These are phyloP conservation scores for Clitarchus hookeri DNA, from an alignment of 2,888 invertebrate species.

Conservation along the genomic window DNA sequence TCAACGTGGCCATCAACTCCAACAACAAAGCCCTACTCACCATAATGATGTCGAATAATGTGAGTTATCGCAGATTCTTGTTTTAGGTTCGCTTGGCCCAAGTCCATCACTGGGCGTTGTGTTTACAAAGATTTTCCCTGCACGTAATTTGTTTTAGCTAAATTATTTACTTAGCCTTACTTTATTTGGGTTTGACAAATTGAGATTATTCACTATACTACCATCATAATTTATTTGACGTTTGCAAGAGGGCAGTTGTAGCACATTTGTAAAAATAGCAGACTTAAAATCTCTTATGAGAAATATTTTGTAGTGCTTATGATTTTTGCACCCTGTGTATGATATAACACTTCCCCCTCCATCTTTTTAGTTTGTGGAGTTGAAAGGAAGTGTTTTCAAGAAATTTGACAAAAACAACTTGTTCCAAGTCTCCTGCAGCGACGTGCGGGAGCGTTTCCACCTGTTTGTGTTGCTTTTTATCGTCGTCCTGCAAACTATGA, in stretches of 20 bases:
- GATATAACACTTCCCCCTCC: conserved; percentile 47
- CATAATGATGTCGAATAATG: conserved; percentile 99
- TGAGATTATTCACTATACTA: too few species aligned
- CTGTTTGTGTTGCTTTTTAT: conserved; percentile 87
- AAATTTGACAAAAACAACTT: conserved; percentile 99
- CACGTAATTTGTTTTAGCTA: too few species aligned
- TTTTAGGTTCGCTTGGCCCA: too few species aligned
- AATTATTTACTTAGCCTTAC: too few species aligned
- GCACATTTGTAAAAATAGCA: too few species aligned
- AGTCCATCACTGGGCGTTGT: too few species aligned
- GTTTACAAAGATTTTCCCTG: too few species aligned
- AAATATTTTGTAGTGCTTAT: neutral
- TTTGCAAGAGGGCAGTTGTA: too few species aligned
- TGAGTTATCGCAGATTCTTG: conserved; percentile 60
- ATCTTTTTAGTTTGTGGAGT: conserved; percentile 87
- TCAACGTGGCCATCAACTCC: conserved; percentile 99
- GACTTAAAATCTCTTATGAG: too few species aligned
- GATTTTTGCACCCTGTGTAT: conserved; percentile 44
- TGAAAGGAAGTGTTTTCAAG: conserved; percentile 98
- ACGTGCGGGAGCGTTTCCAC: conserved; percentile 96
- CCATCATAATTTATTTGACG: too few species aligned
- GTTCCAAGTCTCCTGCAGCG: conserved; percentile 97
- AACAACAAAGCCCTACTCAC: conserved; percentile 97
- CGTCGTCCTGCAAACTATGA: conserved; percentile 96
- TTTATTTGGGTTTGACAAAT: too few species aligned